phyloP scores from a whole-genome alignment of 2,797 vertebrate species.

The Enteromius mattozi region DNA sequence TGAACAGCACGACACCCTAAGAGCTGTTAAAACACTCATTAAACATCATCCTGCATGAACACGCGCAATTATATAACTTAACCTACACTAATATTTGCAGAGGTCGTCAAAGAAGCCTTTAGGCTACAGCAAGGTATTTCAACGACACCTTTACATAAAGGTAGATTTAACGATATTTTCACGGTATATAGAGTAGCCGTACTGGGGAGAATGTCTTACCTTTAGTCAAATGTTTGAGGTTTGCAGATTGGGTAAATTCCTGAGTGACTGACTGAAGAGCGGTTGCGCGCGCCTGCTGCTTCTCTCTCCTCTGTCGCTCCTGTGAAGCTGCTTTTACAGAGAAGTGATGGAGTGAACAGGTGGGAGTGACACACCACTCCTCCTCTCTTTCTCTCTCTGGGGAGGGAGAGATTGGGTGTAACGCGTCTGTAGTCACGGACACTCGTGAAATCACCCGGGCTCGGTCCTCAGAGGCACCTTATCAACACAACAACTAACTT shows the following conservation, averaged over 20 bases:
- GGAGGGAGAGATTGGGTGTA: slow-evolving; percentile 33
- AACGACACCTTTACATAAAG: background rate
- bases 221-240: slow-evolving; percentile 46
- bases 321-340: slow-evolving; percentile 31
- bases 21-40: background rate
- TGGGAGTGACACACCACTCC: slow-evolving; percentile 61
- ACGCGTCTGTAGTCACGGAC: slow-evolving; percentile 18
- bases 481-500: background rate
- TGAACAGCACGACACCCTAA: background rate
- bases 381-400: slow-evolving; percentile 48
- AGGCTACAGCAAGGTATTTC: background rate
- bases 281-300: background rate
- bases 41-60: background rate
- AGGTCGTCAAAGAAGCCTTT: background rate
- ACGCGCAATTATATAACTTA: background rate
- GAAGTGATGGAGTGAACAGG: slow-evolving; percentile 56
- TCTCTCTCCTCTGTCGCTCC: slow-evolving; percentile 8
- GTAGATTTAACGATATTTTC: background rate
- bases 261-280: background rate
- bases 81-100: background rate
- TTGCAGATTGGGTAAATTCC: slow-evolving; percentile 36
- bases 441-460: background rate
- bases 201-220: slow-evolving; percentile 45
- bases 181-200: background rate
- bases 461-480: background rate